These are phyloP conservation scores for Acanthosoma haemorrhoidale DNA, from an alignment of 2,888 invertebrate genomes.

Conservation along the genomic window DNA sequence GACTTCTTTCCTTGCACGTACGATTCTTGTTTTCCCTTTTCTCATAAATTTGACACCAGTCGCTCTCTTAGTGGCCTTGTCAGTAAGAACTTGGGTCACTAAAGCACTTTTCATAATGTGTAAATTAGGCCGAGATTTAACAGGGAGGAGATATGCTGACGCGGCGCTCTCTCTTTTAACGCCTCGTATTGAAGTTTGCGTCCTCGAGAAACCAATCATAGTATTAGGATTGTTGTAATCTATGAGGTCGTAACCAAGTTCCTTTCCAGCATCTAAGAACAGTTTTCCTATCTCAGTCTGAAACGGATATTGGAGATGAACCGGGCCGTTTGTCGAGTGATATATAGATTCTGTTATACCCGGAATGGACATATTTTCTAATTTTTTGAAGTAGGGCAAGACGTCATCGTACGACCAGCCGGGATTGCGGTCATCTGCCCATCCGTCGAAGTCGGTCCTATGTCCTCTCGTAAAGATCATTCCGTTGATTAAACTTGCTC, in stretches of 20 bases:
- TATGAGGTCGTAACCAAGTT: constrained; percentile 62
- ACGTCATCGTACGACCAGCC: constrained; percentile 43
- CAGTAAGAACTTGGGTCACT: constrained; percentile 54
- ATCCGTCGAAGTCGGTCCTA: constrained; percentile 46
- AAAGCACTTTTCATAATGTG: constrained; percentile 54
- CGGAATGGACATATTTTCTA: constrained; percentile 41
- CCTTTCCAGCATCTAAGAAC: constrained; percentile 62
- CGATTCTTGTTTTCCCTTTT: constrained; percentile 48
- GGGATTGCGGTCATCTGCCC: constrained; percentile 44
- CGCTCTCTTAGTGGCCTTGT: constrained; percentile 49
- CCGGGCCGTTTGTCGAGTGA: constrained; percentile 61
- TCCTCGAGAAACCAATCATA: constrained; percentile 36
- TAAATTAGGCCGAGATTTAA: constrained; percentile 48
- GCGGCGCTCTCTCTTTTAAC: constrained; percentile 39
- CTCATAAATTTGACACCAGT: constrained; percentile 54
- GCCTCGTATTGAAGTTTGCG: constrained; percentile 36
- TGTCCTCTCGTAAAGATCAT: constrained; percentile 48
- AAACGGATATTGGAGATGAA: constrained; percentile 63
- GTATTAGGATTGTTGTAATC: constrained; percentile 48
- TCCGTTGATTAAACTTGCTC: constrained; percentile 47
- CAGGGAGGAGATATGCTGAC: constrained; percentile 40
- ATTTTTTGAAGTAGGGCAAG: constrained; percentile 41
- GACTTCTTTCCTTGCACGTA: constrained; percentile 59
- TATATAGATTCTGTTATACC: constrained; percentile 46
- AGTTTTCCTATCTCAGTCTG: constrained; percentile 57